phyloP scores from a whole-genome alignment of 2,797 vertebrate genomes.

The Tinamus major region DNA sequence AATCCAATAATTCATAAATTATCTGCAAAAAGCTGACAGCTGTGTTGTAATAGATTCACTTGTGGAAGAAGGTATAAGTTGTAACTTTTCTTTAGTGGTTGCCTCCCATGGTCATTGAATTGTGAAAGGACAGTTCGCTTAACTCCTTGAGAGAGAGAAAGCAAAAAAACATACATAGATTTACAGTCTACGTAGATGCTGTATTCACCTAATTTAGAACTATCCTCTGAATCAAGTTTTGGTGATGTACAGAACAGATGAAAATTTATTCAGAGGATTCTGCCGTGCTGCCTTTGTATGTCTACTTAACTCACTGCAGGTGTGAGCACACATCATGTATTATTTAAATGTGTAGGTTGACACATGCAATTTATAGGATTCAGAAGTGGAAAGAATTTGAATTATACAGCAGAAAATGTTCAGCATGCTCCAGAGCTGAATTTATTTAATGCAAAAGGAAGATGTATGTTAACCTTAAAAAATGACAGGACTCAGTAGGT shows the following conservation, averaged over 20 bases:
- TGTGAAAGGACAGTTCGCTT: background rate
- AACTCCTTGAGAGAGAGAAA: background rate
- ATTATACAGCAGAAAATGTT: conserved; percentile 13
- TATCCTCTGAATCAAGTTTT: background rate
- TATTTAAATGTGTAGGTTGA: conserved; percentile 12
- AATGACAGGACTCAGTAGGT: background rate
- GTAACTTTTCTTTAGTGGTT: background rate
- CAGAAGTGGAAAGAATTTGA: background rate
- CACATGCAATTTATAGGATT: background rate
- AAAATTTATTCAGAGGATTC: background rate
- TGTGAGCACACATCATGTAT: background rate
- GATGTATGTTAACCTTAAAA: background rate
- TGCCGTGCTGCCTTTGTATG: background rate
- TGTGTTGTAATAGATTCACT: accelerated
- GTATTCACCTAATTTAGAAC: background rate
- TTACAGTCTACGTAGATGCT: background rate
- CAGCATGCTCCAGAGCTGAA: background rate
- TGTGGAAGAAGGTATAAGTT: background rate
- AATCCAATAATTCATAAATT: too few species aligned
- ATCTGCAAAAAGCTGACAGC: background rate
- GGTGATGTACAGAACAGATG: background rate
- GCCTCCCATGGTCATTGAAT: background rate
- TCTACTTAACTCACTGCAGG: background rate
- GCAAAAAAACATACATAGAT: background rate
- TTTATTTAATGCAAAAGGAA: background rate